Percentiles rank a stretch among this genome's conserved stretches.
These are phyloP conservation scores for Erpobdella octoculata DNA, from an alignment of 2,888 invertebrate species.

Conservation along the genomic window DNA sequence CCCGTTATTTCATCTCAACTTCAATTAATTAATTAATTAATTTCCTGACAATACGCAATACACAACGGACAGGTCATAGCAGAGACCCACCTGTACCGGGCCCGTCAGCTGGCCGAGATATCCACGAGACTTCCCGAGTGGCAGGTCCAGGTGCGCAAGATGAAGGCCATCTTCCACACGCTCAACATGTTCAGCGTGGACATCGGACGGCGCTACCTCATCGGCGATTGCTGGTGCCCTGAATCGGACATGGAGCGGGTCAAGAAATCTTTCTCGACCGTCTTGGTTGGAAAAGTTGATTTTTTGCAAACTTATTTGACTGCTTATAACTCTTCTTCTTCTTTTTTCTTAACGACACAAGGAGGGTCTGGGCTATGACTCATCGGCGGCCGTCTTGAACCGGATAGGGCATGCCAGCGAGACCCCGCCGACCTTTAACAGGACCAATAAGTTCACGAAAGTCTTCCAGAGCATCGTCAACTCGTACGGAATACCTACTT, in stretches of 20 bases:
- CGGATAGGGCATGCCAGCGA: conserved; percentile 71
- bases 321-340: background rate
- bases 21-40: background rate
- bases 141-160: conserved; percentile 56
- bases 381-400: conserved; percentile 75
- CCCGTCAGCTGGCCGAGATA: background rate
- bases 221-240: conserved; percentile 98
- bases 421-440: conserved; percentile 77
- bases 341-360: conserved; percentile 29
- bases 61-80: conserved; percentile 29
- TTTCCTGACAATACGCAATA: background rate
- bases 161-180: conserved; percentile 97
- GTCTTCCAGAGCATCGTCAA: conserved; percentile 54
- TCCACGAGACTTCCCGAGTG: background rate
- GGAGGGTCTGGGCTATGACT: conserved; percentile 63
- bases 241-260: conserved; percentile 84
- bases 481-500: conserved; percentile 88
- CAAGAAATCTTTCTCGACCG: conserved; percentile 82
- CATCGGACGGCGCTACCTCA: conserved; percentile 97
- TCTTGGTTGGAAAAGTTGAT: conserved; percentile 65
- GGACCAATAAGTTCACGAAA: conserved; percentile 87
- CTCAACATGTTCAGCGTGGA: conserved; percentile 96
- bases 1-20: background rate
- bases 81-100: background rate
- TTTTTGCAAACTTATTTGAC: background rate